phyloP scores from a whole-genome alignment of 2,797 vertebrate species.

The Sandelia bainsii region DNA sequence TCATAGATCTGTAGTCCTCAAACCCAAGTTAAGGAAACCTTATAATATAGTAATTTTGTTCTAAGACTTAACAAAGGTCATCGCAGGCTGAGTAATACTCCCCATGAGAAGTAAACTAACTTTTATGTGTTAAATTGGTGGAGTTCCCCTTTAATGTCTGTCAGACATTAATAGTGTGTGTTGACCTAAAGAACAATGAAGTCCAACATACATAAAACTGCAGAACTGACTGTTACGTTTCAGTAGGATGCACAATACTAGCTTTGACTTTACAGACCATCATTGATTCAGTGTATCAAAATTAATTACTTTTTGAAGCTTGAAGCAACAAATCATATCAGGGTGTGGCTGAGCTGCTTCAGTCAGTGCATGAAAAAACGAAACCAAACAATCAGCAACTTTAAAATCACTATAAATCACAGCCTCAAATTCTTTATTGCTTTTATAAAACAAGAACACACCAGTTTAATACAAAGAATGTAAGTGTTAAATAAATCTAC shows the following conservation, averaged over 20 bases:
- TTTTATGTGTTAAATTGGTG: constrained; percentile 22
- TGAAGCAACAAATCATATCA: constrained; percentile 21
- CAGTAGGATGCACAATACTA: not conserved
- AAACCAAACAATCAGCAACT: constrained; percentile 17
- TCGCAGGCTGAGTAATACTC: not conserved
- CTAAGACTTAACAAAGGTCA: constrained; percentile 7
- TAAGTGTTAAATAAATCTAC: constrained; percentile 30
- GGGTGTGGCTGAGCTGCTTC: constrained; percentile 14
- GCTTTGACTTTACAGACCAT: not conserved
- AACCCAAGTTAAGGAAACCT: constrained; percentile 3
- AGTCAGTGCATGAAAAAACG: not conserved
- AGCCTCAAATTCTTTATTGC: constrained; percentile 23
- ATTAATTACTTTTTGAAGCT: constrained; percentile 13
- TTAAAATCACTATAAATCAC: constrained; percentile 31
- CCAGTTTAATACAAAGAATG: constrained; percentile 21
- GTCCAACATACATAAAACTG: constrained; percentile 5
- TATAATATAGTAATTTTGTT: constrained; percentile 21
- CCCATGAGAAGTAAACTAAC: constrained; percentile 26
- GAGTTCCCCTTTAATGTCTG: constrained; percentile 23
- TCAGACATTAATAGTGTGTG: not conserved
- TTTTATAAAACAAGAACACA: constrained; percentile 28
- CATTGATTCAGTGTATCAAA: constrained; percentile 3
- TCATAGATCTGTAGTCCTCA: not conserved
- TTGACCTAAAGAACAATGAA: not conserved
- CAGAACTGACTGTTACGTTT: not conserved